These are phyloP conservation scores for Anniella stebbinsi DNA, from an alignment of 2,797 vertebrate genomes.

Conservation along the genomic window DNA sequence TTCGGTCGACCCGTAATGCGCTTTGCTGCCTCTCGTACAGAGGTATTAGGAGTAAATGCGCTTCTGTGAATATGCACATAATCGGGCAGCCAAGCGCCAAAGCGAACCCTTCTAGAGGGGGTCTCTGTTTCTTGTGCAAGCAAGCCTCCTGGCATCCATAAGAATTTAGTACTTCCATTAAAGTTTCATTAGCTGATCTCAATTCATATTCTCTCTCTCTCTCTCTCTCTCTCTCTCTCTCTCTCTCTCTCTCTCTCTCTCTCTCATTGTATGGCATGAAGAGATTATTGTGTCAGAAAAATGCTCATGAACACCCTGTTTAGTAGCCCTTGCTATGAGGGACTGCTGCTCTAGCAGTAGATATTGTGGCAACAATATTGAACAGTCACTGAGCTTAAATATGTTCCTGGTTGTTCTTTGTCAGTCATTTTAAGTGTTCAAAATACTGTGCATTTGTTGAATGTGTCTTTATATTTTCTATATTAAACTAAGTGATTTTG, in stretches of 20 bases:
- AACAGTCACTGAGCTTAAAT: neutral
- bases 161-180: neutral
- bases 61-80: too few relatives aligned
- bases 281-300: neutral
- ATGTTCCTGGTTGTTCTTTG: neutral
- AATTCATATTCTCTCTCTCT: neutral
- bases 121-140: neutral
- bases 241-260: too few relatives aligned
- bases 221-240: neutral
- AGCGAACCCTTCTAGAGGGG: too few relatives aligned
- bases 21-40: too few relatives aligned
- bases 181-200: neutral
- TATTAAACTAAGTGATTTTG: conserved; percentile 1
- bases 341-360: neutral
- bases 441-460: neutral
- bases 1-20: too few relatives aligned
- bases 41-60: too few relatives aligned
- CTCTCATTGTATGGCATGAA: neutral
- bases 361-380: neutral
- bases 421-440: neutral
- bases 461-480: neutral
- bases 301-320: neutral
- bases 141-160: neutral
- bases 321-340: neutral
- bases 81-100: too few relatives aligned